Base-by-base conservation (phyloP, 37 sponge, comb jelly and placozoan genomes). In the Theonella swinhoei region DNA sequence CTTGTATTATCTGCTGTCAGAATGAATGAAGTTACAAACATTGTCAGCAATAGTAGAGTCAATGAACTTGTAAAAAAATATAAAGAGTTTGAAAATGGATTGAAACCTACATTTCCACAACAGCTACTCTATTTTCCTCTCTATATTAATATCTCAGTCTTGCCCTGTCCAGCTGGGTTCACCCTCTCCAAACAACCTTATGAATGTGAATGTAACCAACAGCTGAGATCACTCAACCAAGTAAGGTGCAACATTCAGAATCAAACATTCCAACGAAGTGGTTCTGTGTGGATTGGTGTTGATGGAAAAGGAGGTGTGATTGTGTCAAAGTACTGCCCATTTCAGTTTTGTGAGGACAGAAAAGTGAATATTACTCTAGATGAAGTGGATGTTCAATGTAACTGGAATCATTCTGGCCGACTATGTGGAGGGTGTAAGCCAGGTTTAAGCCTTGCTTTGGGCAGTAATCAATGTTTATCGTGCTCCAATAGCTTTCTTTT, bases 401-500 rank as follows among this genome's bases (percentile, higher is more conserved):
- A 36, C 22, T 74, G 23, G 26, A 74, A 74, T 42, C 75, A 39
- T 24, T 23, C 58, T 43, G 75, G 75, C 7, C 7, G 9, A 4
- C 17, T 74, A 3, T 74, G 75, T 74, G 75, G 75, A 19, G 75
- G 25, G 29, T 74, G 75, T 42, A 5, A 9, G 28, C n/a, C 43
- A 20, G 75, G 75, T 5, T 74, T 25, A 43, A 74, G 75, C 28
- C 28, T 74, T 9, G 17, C 30, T 5, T 28, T 74, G 24, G 75
- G 75, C 5, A n/a, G 32, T 29, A 74, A 74, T 24, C 30, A 42
- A 54, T 74, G 75, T 42, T 4, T 5, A 5, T 28, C 3, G 54
- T 74, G 75, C 75, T 43, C 75, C 58, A 42, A 74, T 28, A 43
- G 25, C 75, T 74, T 42, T 28, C 43, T 74, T 4, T 40, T 28